Evolutionary conservation across 2,888 invertebrate species (phyloP).

Genomic region (Barypeithes pellucidus): DNA sequence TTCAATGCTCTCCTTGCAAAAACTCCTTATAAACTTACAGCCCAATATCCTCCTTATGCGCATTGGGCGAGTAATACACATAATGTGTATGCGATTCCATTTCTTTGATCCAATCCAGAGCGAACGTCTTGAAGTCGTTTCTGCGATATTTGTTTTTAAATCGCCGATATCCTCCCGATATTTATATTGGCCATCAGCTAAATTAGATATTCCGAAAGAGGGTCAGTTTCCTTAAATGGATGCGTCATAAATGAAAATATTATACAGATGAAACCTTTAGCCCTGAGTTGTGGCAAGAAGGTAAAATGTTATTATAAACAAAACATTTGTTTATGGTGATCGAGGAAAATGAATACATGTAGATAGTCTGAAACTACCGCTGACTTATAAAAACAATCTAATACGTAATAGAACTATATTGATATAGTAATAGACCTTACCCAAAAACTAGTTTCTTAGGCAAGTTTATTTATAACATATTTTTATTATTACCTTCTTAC

Average conservation of each 20-base stretch:
- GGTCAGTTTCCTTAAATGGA: conserved; percentile 1
- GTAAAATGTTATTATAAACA: too few species aligned
- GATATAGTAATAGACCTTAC: too few species aligned
- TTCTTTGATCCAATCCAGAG: conserved; percentile 18
- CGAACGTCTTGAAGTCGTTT: conserved; percentile 7
- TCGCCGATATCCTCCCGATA: conserved; percentile 5
- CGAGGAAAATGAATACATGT: too few species aligned
- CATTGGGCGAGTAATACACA: conserved; percentile 12
- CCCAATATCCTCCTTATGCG: conserved; percentile 8
- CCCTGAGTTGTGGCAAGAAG: background rate
- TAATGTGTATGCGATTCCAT: conserved; percentile 18
- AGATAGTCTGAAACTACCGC: too few species aligned
- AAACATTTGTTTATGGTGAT: too few species aligned
- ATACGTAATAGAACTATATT: too few species aligned
- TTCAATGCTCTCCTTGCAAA: background rate
- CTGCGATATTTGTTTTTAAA: conserved; percentile 16
- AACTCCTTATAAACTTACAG: conserved; percentile 23
- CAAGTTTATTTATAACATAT: too few species aligned
- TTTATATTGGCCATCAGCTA: conserved; percentile 21
- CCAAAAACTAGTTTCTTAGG: too few species aligned
- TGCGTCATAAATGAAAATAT: background rate
- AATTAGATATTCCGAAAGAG: conserved; percentile 22
- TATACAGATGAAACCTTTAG: background rate
- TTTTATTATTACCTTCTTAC: too few species aligned
- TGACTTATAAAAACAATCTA: too few species aligned